Conservation (phyloP, 2,888 invertebrate genomes). For the Lymantria monacha region DNA sequence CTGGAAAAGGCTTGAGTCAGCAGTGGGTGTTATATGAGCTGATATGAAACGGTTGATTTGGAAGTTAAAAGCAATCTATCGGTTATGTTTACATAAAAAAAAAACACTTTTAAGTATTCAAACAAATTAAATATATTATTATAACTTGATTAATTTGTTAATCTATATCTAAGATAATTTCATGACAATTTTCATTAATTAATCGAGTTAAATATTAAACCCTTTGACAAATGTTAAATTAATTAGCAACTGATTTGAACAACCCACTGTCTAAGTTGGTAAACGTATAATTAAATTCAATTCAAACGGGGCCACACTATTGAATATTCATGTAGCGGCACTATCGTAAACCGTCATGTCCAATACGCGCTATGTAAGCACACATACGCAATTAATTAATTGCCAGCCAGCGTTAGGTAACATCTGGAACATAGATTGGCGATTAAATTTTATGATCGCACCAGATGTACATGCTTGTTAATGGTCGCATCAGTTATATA, state of each 20-base stretch:
- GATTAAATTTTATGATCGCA: slow-evolving; percentile 72
- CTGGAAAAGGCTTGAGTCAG: too few relatives aligned
- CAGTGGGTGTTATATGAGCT: too few relatives aligned
- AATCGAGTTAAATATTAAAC: background rate
- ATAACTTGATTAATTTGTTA: too few relatives aligned
- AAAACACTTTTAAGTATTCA: too few relatives aligned
- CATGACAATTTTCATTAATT: too few relatives aligned
- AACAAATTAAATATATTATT: too few relatives aligned
- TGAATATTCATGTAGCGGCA: slow-evolving; percentile 65
- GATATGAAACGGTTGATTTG: too few relatives aligned
- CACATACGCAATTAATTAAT: slow-evolving; percentile 71
- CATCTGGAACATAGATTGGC: slow-evolving; percentile 60
- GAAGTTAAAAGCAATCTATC: too few relatives aligned
- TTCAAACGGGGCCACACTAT: slow-evolving; percentile 43
- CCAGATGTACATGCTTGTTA: slow-evolving; percentile 63
- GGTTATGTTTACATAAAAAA: too few relatives aligned
- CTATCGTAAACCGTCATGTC: slow-evolving; percentile 68
- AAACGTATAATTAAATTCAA: slow-evolving; percentile 51
- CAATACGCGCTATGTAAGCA: slow-evolving; percentile 67
- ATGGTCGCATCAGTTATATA: slow-evolving; percentile 42
- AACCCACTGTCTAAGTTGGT: slow-evolving; percentile 16
- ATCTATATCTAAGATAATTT: too few relatives aligned
- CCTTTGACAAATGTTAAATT: slow-evolving; percentile 17
- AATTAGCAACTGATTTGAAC: slow-evolving; percentile 30
- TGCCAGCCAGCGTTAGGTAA: slow-evolving; percentile 63